Conservation (phyloP, 2,888 invertebrate genomes). For the Tachystola acroxantha region DNA sequence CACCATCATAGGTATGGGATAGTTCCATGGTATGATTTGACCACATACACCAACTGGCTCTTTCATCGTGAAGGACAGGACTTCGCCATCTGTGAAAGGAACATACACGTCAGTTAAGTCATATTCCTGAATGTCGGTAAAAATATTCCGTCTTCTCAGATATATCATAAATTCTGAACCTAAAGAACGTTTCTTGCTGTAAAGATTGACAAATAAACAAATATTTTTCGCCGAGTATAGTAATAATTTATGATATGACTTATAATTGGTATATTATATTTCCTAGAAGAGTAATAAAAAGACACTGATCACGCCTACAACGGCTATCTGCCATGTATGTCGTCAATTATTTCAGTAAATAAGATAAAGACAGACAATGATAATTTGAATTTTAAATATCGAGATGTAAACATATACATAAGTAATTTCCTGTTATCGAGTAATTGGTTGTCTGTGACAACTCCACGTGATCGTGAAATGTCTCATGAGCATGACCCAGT, state of each 20-base stretch:
- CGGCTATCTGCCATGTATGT: conserved; percentile 22
- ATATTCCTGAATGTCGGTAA: too few species aligned
- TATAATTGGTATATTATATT: too few species aligned
- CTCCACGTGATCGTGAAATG: background rate
- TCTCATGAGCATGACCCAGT: background rate
- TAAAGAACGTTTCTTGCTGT: too few species aligned
- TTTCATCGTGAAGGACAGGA: conserved; percentile 88
- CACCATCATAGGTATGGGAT: conserved; percentile 93
- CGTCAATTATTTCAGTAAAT: conserved; percentile 18
- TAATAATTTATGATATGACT: too few species aligned
- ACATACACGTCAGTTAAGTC: too few species aligned
- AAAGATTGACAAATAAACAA: too few species aligned
- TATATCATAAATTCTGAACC: too few species aligned
- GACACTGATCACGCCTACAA: background rate
- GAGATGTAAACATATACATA: background rate
- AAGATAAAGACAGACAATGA: conserved; percentile 8
- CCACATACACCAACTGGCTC: conserved; percentile 94
- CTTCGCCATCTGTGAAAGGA: conserved; percentile 84
- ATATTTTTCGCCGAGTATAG: too few species aligned
- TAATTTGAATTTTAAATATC: conserved; percentile 2
- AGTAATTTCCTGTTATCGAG: background rate
- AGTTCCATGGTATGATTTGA: conserved; percentile 97
- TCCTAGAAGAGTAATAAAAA: too few species aligned
- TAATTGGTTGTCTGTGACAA: background rate
- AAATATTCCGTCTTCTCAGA: too few species aligned